Evolutionary conservation across 2,797 vertebrate species (phyloP).

Genomic region (Pampus argenteus): DNA sequence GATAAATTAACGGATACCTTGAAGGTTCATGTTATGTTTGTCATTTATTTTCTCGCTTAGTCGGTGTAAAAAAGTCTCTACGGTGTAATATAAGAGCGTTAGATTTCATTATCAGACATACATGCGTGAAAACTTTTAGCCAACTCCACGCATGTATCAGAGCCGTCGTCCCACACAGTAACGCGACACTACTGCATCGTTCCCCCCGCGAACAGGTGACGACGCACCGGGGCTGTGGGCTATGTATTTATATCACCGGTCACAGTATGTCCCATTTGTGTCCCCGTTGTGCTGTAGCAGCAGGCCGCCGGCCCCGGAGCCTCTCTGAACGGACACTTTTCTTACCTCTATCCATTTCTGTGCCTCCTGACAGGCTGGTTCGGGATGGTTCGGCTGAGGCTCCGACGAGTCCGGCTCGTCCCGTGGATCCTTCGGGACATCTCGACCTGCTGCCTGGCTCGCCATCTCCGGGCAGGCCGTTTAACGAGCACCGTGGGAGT

Average conservation of each 20-base stretch:
- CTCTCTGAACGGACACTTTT: slow-evolving; percentile 24
- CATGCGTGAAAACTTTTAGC: slow-evolving; percentile 59
- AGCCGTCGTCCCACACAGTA: slow-evolving; percentile 59
- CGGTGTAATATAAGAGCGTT: neutral
- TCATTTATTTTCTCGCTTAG: neutral
- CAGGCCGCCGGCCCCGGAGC: slow-evolving; percentile 21
- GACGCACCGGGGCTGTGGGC: slow-evolving; percentile 61
- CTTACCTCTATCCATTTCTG: slow-evolving; percentile 98
- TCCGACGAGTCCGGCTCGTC: slow-evolving; percentile 75
- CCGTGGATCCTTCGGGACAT: slow-evolving; percentile 74
- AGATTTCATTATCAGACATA: neutral
- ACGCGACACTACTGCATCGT: slow-evolving; percentile 62
- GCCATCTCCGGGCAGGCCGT: slow-evolving; percentile 86
- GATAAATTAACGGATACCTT: neutral
- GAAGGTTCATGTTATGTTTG: fast-evolving
- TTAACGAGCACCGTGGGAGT: slow-evolving; percentile 7
- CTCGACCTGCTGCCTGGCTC: slow-evolving; percentile 81
- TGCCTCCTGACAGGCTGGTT: slow-evolving; percentile 91
- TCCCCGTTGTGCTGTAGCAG: slow-evolving; percentile 16
- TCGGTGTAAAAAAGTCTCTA: neutral
- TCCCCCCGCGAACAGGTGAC: slow-evolving; percentile 79
- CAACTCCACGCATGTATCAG: slow-evolving; percentile 5
- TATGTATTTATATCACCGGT: slow-evolving; percentile 74
- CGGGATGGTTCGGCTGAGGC: slow-evolving; percentile 73
- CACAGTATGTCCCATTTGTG: slow-evolving; percentile 43